Conservation (phyloP, 1,140 invertebrate species). For the Drosophila parvula region DNA sequence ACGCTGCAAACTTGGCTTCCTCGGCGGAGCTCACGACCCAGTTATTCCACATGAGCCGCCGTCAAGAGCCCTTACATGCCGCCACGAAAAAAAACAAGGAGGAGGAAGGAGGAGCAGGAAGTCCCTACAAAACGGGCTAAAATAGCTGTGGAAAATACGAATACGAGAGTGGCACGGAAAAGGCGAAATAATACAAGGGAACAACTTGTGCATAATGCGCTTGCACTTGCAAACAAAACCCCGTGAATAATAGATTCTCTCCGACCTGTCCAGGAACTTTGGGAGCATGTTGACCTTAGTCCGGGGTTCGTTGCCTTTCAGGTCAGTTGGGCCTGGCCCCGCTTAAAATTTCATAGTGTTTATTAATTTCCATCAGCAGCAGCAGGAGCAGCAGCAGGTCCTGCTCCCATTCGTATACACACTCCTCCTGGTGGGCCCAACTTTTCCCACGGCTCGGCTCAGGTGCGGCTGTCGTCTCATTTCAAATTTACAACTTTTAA, state of each 20-base stretch:
- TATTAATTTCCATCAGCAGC: slow-evolving; percentile 50
- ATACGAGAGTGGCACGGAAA: slow-evolving; percentile 21
- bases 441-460: neutral
- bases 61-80: slow-evolving; percentile 23
- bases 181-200: slow-evolving; percentile 47
- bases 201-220: slow-evolving; percentile 60
- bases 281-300: slow-evolving; percentile 53
- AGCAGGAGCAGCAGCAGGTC: neutral
- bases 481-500: slow-evolving; percentile 65
- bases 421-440: slow-evolving; percentile 1
- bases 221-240: slow-evolving; percentile 49
- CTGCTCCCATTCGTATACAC: slow-evolving; percentile 21
- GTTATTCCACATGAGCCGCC: slow-evolving; percentile 56
- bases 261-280: slow-evolving; percentile 23
- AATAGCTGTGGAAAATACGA: slow-evolving; percentile 26
- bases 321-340: slow-evolving; percentile 34
- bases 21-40: slow-evolving; percentile 46
- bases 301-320: slow-evolving; percentile 51
- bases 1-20: slow-evolving; percentile 49
- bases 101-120: neutral
- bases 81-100: slow-evolving; percentile 11
- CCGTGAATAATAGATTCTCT: slow-evolving; percentile 53
- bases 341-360: slow-evolving; percentile 53
- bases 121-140: slow-evolving; percentile 5
- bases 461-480: slow-evolving; percentile 43